Percentiles rank a stretch among this genome's conserved stretches.
Conservation (phyloP, 1,140 invertebrate species). For the Bombus fervidus region DNA sequence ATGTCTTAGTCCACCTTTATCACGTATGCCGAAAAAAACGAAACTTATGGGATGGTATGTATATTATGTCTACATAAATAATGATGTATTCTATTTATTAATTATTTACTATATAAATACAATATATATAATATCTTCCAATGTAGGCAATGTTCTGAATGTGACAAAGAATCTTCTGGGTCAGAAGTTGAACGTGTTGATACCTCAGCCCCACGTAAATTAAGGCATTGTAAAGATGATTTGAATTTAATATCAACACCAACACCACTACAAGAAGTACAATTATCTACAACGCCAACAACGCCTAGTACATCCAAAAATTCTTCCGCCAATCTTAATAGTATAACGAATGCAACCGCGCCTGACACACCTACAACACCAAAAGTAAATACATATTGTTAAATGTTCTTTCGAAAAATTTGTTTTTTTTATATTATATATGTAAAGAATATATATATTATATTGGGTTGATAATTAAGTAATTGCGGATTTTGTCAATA, state of each 20-base stretch:
- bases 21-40: conserved; percentile 96
- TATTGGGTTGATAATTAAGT: too few relatives aligned
- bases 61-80: conserved; percentile 15
- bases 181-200: conserved; percentile 89
- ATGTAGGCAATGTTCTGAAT: conserved; percentile 92
- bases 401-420: too few relatives aligned
- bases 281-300: conserved; percentile 74
- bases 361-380: conserved; percentile 72
- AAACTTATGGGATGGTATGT: conserved; percentile 95
- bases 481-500: too few relatives aligned
- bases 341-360: conserved; percentile 61
- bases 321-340: conserved; percentile 51
- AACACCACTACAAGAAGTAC: conserved; percentile 71
- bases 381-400: conserved; percentile 68
- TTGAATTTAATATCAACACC: conserved; percentile 64
- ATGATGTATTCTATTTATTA: conserved; percentile 23
- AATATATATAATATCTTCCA: background rate
- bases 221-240: conserved; percentile 88
- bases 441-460: too few relatives aligned
- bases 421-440: background rate
- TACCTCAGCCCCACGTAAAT: conserved; percentile 89
- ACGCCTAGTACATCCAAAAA: conserved; percentile 72
- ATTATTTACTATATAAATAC: background rate
- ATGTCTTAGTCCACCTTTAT: conserved; percentile 95
- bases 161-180: conserved; percentile 91